These are phyloP conservation scores for Muschampia plurimacula DNA, from an alignment of 2,888 invertebrate species.

Conservation along the genomic window DNA sequence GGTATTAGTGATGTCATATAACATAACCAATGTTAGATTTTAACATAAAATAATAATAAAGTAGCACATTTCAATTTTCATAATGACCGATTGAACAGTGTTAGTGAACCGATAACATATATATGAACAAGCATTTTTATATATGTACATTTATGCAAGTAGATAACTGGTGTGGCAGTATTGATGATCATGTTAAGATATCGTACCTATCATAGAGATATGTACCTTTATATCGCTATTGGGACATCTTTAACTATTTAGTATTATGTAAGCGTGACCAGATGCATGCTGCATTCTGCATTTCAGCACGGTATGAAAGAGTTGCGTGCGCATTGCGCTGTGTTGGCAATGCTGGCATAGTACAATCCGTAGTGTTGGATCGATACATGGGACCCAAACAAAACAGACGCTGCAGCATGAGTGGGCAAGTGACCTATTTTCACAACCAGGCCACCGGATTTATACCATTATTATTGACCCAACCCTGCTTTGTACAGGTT, in stretches of 20 bases:
- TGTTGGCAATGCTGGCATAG: slow-evolving; percentile 44
- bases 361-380: slow-evolving; percentile 51
- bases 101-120: too few relatives aligned
- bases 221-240: too few relatives aligned
- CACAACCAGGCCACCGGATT: slow-evolving; percentile 56
- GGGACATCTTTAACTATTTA: too few relatives aligned
- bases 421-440: slow-evolving; percentile 80
- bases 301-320: slow-evolving; percentile 36
- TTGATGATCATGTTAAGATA: background rate
- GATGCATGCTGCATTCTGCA: slow-evolving; percentile 48
- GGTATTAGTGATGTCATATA: too few relatives aligned
- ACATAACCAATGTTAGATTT: too few relatives aligned
- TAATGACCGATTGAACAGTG: too few relatives aligned
- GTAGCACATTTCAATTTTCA: too few relatives aligned
- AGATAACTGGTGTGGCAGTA: background rate
- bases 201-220: background rate
- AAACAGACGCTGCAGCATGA: slow-evolving; percentile 64
- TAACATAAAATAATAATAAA: too few relatives aligned
- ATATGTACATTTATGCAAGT: too few relatives aligned
- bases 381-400: slow-evolving; percentile 83
- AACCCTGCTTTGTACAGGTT: background rate
- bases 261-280: background rate
- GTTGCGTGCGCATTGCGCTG: slow-evolving; percentile 68
- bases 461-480: slow-evolving; percentile 46
- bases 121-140: too few relatives aligned